Conservation (phyloP, 2,797 vertebrate genomes). For the Petrocephalus schoutedeni region DNA sequence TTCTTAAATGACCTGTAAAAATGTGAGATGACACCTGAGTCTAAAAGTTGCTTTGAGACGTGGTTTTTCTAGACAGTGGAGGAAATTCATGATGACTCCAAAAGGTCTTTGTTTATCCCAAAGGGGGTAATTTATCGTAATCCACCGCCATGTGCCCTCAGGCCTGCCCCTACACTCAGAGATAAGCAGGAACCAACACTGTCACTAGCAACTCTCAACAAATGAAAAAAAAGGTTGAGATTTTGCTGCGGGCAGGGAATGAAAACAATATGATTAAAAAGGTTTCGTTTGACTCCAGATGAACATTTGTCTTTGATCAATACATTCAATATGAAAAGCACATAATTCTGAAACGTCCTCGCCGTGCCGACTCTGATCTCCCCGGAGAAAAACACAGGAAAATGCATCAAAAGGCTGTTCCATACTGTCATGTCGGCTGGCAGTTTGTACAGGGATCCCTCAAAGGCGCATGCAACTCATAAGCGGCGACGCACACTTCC, state of each 20-base stretch:
- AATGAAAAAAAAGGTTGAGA: conserved; percentile 18
- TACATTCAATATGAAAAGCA: background rate
- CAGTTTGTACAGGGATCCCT: conserved; percentile 30
- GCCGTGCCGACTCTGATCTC: background rate
- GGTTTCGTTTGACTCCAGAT: conserved; percentile 28
- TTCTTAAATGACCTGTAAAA: conserved; percentile 4
- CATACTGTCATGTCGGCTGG: conserved; percentile 21
- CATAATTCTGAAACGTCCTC: background rate
- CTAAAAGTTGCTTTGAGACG: background rate
- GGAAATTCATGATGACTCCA: conserved; percentile 1
- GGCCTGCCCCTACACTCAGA: background rate
- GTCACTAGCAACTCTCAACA: background rate
- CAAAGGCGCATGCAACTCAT: conserved; percentile 19
- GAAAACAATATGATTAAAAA: conserved; percentile 32
- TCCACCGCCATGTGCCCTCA: conserved; percentile 18
- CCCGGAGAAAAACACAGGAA: background rate
- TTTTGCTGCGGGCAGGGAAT: conserved; percentile 2
- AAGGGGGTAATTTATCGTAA: conserved; percentile 27
- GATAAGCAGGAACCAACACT: conserved; percentile 14
- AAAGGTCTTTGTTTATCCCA: conserved; percentile 24
- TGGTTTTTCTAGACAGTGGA: background rate
- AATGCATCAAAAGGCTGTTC: conserved; percentile 22
- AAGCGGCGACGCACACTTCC: background rate
- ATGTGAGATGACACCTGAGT: background rate
- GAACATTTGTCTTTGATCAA: conserved; percentile 8